These are phyloP conservation scores for Rhinophrynus dorsalis DNA, from an alignment of 2,797 vertebrate genomes.

Conservation along the genomic window DNA sequence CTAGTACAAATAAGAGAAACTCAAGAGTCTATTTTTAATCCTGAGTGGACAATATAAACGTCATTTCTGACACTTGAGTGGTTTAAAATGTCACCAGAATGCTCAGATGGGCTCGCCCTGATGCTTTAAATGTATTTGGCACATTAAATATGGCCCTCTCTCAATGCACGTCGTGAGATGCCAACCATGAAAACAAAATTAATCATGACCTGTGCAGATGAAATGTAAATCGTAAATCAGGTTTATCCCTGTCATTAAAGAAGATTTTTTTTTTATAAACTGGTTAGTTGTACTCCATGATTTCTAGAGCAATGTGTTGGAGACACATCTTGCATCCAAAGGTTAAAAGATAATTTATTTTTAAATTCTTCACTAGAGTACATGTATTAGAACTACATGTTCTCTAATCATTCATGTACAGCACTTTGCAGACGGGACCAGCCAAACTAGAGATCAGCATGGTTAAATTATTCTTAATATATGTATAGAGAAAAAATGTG, in stretches of 20 bases:
- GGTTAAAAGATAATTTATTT: no score
- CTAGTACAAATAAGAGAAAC: not conserved
- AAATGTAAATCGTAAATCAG: no score
- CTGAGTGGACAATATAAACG: not conserved
- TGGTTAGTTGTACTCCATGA: no score
- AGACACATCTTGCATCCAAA: no score
- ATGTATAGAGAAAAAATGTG: no score
- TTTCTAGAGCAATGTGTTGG: no score
- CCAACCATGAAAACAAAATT: not conserved
- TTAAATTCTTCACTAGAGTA: no score
- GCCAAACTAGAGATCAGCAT: no score
- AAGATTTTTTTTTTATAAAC: no score
- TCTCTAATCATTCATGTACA: not conserved
- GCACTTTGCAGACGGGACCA: not conserved
- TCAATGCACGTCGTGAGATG: not conserved
- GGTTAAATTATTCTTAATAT: no score
- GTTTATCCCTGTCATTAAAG: no score
- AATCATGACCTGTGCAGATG: not conserved
- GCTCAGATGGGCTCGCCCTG: conserved; percentile 6
- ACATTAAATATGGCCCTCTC: not conserved
- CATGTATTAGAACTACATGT: no score
- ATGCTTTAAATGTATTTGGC: conserved; percentile 3
- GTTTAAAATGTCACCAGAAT: conserved; percentile 32
- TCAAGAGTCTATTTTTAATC: conserved; percentile 16
- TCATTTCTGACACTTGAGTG: conserved; percentile 11